phyloP scores from a whole-genome alignment of 1,140 invertebrate species.

The Trinorchestia longiramus region DNA sequence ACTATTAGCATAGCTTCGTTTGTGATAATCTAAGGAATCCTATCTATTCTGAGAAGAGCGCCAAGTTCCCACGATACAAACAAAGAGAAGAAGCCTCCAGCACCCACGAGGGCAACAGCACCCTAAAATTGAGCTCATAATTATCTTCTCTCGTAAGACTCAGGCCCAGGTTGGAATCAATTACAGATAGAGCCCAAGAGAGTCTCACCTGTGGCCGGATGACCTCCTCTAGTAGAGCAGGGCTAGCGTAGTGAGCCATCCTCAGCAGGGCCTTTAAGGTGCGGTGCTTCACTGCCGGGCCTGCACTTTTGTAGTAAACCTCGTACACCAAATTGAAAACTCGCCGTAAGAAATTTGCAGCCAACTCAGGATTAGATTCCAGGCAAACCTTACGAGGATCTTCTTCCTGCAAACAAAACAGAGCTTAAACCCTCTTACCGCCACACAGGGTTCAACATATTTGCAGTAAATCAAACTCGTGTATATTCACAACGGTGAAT shows the following conservation, averaged over 20 bases:
- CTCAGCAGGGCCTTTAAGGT: slow-evolving; percentile 93
- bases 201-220: slow-evolving; percentile 61
- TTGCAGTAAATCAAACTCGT: background rate
- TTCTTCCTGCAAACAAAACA: slow-evolving; percentile 63
- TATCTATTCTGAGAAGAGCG: background rate
- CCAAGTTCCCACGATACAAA: background rate
- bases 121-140: background rate
- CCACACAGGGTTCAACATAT: background rate
- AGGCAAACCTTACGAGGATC: slow-evolving; percentile 79
- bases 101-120: background rate
- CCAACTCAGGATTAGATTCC: slow-evolving; percentile 78
- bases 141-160: background rate
- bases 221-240: slow-evolving; percentile 80
- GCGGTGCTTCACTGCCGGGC: slow-evolving; percentile 96
- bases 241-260: slow-evolving; percentile 94
- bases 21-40: too few species aligned
- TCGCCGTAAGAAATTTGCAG: slow-evolving; percentile 85
- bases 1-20: too few species aligned
- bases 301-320: slow-evolving; percentile 96
- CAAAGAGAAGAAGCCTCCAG: background rate
- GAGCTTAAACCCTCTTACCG: background rate
- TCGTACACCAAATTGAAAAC: slow-evolving; percentile 84
- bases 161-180: background rate
- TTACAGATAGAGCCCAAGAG: background rate
- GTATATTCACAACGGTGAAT: background rate